phyloP scores from a whole-genome alignment of 2,113 vertebrate species.

The Macheiramphus alcinus region DNA sequence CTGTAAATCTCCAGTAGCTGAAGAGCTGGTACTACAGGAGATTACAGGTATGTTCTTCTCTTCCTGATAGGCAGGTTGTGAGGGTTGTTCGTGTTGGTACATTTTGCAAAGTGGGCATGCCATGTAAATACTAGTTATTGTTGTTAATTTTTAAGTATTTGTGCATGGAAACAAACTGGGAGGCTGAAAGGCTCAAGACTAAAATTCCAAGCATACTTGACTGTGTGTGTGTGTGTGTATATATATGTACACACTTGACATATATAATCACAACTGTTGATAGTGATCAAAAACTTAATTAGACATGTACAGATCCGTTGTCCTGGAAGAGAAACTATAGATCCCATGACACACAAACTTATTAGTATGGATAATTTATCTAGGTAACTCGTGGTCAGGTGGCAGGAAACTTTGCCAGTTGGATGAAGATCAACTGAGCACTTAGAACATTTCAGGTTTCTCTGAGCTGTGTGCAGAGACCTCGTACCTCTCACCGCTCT shows the following conservation, averaged over 20 bases:
- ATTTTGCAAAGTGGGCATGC: fast-evolving
- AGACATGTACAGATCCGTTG: neutral
- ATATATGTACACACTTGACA: neutral
- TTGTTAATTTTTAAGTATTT: neutral
- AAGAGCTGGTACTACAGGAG: neutral
- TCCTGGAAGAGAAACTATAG: neutral
- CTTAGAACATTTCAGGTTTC: neutral
- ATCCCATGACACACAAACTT: neutral
- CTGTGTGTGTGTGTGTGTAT: neutral
- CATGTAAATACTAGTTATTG: neutral
- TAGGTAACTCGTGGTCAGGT: neutral
- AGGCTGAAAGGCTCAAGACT: neutral
- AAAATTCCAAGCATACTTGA: neutral
- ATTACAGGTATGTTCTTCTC: fast-evolving
- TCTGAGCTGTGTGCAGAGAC: too few relatives aligned
- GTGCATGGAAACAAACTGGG: neutral
- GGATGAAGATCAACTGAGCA: neutral
- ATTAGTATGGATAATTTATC: neutral
- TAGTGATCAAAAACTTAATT: neutral
- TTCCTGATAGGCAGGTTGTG: neutral
- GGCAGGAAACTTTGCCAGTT: neutral
- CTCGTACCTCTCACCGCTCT: neutral
- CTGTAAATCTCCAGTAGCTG: neutral
- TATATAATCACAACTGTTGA: neutral
- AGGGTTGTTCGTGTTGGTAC: neutral